Conservation (phyloP, 1,140 invertebrate species). For the Pseudomyrmex pallidus region DNA sequence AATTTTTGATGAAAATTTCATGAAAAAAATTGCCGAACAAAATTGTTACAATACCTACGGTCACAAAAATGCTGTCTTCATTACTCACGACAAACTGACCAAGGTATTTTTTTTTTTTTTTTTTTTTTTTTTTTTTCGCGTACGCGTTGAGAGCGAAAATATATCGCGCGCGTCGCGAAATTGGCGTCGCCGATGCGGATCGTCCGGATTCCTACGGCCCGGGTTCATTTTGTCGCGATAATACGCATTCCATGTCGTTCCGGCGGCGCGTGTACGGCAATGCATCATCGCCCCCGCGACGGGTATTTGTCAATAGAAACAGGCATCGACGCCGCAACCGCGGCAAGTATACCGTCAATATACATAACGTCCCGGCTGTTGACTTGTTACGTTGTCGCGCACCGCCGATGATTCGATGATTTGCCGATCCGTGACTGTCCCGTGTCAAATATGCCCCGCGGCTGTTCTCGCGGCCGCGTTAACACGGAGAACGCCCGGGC, state of each 20-base stretch:
- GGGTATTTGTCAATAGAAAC: constrained; percentile 84
- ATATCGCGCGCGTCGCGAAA: constrained; percentile 23
- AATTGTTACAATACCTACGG: not conserved
- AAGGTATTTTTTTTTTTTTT: not conserved
- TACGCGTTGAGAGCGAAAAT: constrained; percentile 10
- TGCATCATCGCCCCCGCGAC: constrained; percentile 76
- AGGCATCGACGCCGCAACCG: constrained; percentile 76
- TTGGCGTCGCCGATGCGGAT: constrained; percentile 47
- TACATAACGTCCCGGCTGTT: constrained; percentile 82
- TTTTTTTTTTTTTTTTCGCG: no score
- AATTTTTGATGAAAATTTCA: constrained; percentile 4
- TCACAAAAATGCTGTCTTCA: not conserved
- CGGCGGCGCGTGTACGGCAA: constrained; percentile 71
- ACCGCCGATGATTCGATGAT: constrained; percentile 82
- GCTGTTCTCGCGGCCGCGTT: constrained; percentile 72
- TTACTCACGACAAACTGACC: not conserved
- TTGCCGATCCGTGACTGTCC: constrained; percentile 82
- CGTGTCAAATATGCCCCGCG: constrained; percentile 81
- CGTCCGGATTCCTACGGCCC: constrained; percentile 64
- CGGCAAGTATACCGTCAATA: constrained; percentile 79
- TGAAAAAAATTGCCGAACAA: not conserved
- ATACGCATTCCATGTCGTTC: constrained; percentile 73
- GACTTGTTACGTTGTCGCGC: constrained; percentile 85
- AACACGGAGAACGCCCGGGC: constrained; percentile 69
- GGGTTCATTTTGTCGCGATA: constrained; percentile 73